Conservation (phyloP, 2,113 vertebrate genomes). For the Salminus brasiliensis region DNA sequence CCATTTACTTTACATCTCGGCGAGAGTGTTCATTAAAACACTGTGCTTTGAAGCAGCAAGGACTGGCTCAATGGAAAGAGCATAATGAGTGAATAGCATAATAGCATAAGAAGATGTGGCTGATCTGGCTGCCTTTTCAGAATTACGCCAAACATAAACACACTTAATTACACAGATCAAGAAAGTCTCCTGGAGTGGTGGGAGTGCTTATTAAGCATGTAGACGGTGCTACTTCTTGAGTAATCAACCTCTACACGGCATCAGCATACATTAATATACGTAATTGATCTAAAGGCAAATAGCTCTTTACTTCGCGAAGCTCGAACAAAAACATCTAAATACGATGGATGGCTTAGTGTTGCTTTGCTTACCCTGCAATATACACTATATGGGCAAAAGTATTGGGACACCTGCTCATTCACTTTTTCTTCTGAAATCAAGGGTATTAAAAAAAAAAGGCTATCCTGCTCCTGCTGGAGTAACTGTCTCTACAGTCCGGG, state of each 20-base stretch:
- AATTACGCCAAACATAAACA: conserved; percentile 72
- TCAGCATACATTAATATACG: conserved; percentile 43
- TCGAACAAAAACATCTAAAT: conserved; percentile 45
- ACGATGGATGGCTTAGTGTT: conserved; percentile 4
- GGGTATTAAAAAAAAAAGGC: too few species aligned
- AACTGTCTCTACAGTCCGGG: too few species aligned
- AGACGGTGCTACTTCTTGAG: conserved; percentile 58
- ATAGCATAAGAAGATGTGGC: conserved; percentile 61
- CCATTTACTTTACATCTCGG: conserved; percentile 41
- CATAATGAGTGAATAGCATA: conserved; percentile 59
- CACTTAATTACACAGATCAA: conserved; percentile 77
- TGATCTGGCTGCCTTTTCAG: conserved; percentile 73
- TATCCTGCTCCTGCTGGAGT: too few species aligned
- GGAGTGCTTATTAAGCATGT: conserved; percentile 72
- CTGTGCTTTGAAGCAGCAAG: conserved; percentile 53
- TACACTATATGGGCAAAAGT: too few species aligned
- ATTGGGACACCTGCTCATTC: too few species aligned
- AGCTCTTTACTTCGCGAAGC: conserved; percentile 29
- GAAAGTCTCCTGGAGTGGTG: conserved; percentile 66
- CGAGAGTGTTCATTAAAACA: conserved; percentile 48
- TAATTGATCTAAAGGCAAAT: conserved; percentile 51
- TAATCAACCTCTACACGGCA: conserved; percentile 39
- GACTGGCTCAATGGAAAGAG: conserved; percentile 46
- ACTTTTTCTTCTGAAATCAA: too few species aligned
- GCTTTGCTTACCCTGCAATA: conserved; percentile 39